These are phyloP conservation scores for Hylaeus volcanicus DNA, from an alignment of 1,140 invertebrate genomes.

Conservation along the genomic window DNA sequence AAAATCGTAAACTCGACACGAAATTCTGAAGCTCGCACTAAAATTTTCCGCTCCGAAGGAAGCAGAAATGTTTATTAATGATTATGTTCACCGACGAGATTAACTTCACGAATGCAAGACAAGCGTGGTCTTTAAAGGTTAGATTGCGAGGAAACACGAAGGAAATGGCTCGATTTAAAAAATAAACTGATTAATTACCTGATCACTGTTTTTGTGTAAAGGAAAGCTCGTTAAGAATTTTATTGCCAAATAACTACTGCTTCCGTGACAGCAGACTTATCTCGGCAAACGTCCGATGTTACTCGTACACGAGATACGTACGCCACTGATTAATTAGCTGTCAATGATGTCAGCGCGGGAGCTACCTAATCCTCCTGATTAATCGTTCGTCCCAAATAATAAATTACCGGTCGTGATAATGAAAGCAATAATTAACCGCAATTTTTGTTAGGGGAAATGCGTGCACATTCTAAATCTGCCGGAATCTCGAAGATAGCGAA, in stretches of 20 bases:
- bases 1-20: background rate
- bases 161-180: background rate
- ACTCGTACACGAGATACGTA: background rate
- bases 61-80: background rate
- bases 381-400: constrained; percentile 32
- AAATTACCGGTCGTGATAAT: constrained; percentile 19
- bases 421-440: background rate
- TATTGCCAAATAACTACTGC: constrained; percentile 7
- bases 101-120: no score
- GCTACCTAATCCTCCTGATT: constrained; percentile 18
- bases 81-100: background rate
- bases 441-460: background rate
- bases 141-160: background rate
- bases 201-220: background rate
- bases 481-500: background rate
- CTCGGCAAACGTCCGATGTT: background rate
- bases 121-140: constrained; percentile 14
- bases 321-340: constrained; percentile 34
- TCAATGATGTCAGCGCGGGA: constrained; percentile 18
- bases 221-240: background rate
- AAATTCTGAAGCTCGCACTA: background rate
- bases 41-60: background rate
- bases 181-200: constrained; percentile 11
- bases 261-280: background rate
- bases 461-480: background rate